Base-by-base conservation (phyloP, 2,888 invertebrate species). In the Tetrapedia diversipes region DNA sequence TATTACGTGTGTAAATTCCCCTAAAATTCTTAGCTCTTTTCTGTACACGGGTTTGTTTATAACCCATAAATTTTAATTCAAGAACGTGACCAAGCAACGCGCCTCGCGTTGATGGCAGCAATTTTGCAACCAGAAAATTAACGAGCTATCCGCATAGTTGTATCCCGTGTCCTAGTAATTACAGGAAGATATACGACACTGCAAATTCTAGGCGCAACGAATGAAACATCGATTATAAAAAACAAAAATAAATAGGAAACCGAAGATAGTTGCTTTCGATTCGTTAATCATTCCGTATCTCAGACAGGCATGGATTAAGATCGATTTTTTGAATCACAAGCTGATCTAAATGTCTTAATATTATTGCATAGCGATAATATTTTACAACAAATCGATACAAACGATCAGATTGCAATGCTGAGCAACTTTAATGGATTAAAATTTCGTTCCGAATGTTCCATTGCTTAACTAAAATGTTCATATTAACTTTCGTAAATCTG, bases 91-190 rank as follows among this genome's bases (percentile, higher is more conserved):
- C 34, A 22, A 14, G 22, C 32, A 45, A 41, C 27, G 41, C 24
- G 19, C 19, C 19, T 27, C 34, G 37, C 4, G 27, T 32, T 39
- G 54, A 53, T 41, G 54, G 43, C 51, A 47, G 34, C 53, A 47
- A 64, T 71, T 71, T 75, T 72, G 43, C 59, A 65, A 71, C 65
- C 72, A 11, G 59, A 45, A n/a, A 45, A 60, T 60, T 72, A 71
- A 61, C 54, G 70, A 47, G 53, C 59, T 45, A 14, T 56, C 16
- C 22, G 53, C 39, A 22, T 65, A 47, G 54, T 34, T 32, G 70
- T 19, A 29, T 41, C 34, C 45, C 16, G 1, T 45, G 29, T 45
- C 43, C 49, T 24, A 41, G 64, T 60, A 75, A 75, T 75, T 75
- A 65, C 24, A 19, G 16, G 24, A 47, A 59, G 72, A 71, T 54